Evolutionary conservation across 64 coral and sea anemone genomes (phyloP).

Genomic region (Stichodactyla helianthus): DNA sequence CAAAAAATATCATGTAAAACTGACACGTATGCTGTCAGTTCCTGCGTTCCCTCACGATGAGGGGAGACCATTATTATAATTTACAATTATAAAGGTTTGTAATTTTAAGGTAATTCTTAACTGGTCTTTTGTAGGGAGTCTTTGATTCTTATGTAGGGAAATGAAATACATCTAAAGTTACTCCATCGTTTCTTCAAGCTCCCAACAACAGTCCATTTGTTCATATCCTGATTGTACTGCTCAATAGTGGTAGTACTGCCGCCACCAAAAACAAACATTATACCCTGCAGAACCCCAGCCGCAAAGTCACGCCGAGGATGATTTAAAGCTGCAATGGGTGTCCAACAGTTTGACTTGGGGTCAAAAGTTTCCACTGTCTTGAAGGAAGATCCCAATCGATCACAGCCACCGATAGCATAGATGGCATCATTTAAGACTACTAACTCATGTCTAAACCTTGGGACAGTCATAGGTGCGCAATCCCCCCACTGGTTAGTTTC

Average conservation of each 20-base stretch:
- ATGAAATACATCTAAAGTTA: conserved; percentile 62
- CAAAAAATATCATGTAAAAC: no score
- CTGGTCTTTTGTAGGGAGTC: neutral
- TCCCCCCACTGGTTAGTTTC: conserved; percentile 57
- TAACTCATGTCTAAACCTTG: conserved; percentile 59
- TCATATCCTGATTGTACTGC: conserved; percentile 46
- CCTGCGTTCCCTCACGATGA: no score
- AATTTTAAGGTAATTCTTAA: neutral
- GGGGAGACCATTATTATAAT: no score
- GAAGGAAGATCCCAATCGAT: conserved; percentile 25
- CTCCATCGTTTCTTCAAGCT: conserved; percentile 64
- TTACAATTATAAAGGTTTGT: neutral
- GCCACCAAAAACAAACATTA: conserved; percentile 84
- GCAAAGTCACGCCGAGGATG: conserved; percentile 69
- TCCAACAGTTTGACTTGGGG: conserved; percentile 52
- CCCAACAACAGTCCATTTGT: conserved; percentile 66
- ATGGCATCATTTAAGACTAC: conserved; percentile 30
- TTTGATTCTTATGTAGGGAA: conserved; percentile 63
- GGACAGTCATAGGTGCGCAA: conserved; percentile 57
- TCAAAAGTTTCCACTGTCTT: conserved; percentile 66
- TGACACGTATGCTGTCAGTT: no score
- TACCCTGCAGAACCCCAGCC: conserved; percentile 57
- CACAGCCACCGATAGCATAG: conserved; percentile 61
- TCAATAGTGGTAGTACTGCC: conserved; percentile 63
- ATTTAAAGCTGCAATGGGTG: conserved; percentile 43